Evolutionary conservation across 1,140 invertebrate species (phyloP), one percentile per base, ranked within the genome.

Genomic region (Zophobas atratus): DNA sequence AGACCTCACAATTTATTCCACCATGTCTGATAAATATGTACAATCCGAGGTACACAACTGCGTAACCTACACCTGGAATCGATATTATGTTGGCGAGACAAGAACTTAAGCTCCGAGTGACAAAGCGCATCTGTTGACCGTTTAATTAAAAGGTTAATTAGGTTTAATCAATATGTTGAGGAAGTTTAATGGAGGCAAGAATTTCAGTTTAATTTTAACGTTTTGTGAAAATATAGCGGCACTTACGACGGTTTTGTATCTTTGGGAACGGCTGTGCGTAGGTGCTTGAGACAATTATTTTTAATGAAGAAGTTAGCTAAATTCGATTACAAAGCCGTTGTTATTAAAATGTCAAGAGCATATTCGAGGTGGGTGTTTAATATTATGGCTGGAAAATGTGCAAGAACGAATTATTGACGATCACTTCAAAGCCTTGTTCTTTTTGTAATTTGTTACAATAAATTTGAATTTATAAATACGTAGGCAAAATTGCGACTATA

Each of bases 141-240:
- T 67, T 67, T 67, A 67, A 67, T 67, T 67, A 67, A 67, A 67
- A 67, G 60, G 60, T 67, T 67, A 67, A 67, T 67, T 67, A 67
- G 60, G n/a, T 67, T 67, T 67, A 67, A 67, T 67, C 60, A 67
- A 67, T 67, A 67, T 67, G 57, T 63, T 63, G 57, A 63, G 57
- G 39, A 63, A 63, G 20, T 20, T 20, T 20, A 20, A 63, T 38
- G 60, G 39, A 38, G 41, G 43, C 38, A 33, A 67, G 8, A 67
- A 67, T 43, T 67, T 39, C 60, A 67, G 60, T 43, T 41, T 67
- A 67, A 67, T 67, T 67, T 67, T 48, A 67, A 67, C 43, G 60
- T 67, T 67, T 67, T 20, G 60, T 67, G 39, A 67, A 67, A 67
- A 67, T 67, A 43, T 43, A 67, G 39, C 35, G 41, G 43, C 60